Evolutionary conservation across 2,113 vertebrate genomes (phyloP), one percentile per base, ranked within the genome.

Genomic region (Sinosuthora webbiana): DNA sequence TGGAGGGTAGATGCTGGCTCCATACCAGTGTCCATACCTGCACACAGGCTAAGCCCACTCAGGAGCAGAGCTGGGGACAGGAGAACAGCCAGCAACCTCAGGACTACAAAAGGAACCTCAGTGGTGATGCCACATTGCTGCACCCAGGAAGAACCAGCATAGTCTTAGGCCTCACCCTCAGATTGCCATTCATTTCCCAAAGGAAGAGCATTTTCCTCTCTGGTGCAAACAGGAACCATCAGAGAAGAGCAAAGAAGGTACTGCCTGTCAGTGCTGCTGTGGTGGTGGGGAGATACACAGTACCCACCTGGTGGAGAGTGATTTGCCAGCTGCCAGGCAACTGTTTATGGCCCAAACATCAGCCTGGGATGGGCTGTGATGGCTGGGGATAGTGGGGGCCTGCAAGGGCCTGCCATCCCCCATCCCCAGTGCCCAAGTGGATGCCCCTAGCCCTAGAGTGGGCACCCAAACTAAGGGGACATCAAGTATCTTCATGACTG

Each of bases 351-450:
- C 1, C 4, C 4, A 11, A 62, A 59, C 15, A 3, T 28, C 33
- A 30, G 52, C 6, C 6, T 41, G 18, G 18, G 4, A 10, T 90
- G 89, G 59, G 89, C 76, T 14, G 21, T 2, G 15, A 74, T 3
- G 13, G 30, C 47, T 56, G 56, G 68, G 73, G 76, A 68, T n/a
- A 70, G 30, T 0, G 2, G 30, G 41, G 25, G 68, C 8, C 69
- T 56, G 49, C 3, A 1, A 44, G 31, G 33, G 19, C 47, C 44
- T 9, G 16, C 10, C 1, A 2, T 22, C 8, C 47, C 11, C 37
- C 10, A 17, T 33, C 22, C 24, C 37, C 30, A 52, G n/a, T 0
- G 0, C 23, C 62, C 41, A 57, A 17, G 28, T 25, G 27, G 12
- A 87, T 21, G 2, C 2, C 56, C 6, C 14, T 6, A 49, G 13